phyloP scores from a whole-genome alignment of 2,888 invertebrate genomes.

The Sinopyrophorus schimmeli region DNA sequence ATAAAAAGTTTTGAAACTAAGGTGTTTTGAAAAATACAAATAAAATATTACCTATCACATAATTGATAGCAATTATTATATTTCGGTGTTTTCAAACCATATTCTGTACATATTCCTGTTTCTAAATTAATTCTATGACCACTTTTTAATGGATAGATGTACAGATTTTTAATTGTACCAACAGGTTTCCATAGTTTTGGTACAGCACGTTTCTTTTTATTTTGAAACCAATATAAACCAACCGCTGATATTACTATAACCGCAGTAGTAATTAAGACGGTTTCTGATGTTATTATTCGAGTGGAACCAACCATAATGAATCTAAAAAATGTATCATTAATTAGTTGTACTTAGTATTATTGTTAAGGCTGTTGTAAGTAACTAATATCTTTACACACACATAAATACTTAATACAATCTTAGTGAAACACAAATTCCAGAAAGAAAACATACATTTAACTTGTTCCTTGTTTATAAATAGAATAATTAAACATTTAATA shows the following conservation, averaged over 20 bases:
- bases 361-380: no score
- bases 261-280: slow-evolving; percentile 31
- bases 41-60: slow-evolving; percentile 43
- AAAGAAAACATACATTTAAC: no score
- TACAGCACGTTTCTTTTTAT: slow-evolving; percentile 41
- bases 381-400: no score
- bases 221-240: slow-evolving; percentile 38
- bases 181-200: slow-evolving; percentile 48
- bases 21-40: neutral
- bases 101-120: slow-evolving; percentile 45
- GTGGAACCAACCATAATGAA: neutral
- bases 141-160: slow-evolving; percentile 52
- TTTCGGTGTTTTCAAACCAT: slow-evolving; percentile 44
- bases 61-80: slow-evolving; percentile 41
- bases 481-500: no score
- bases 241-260: slow-evolving; percentile 38
- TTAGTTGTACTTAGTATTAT: no score
- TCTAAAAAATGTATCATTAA: slow-evolving; percentile 1
- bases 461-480: no score
- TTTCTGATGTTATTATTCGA: neutral
- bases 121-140: slow-evolving; percentile 48
- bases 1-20: neutral
- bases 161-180: slow-evolving; percentile 47
- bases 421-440: no score
- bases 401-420: no score